Evolutionary conservation across 2,888 invertebrate genomes (phyloP).

Genomic region (Andrena bucephala): DNA sequence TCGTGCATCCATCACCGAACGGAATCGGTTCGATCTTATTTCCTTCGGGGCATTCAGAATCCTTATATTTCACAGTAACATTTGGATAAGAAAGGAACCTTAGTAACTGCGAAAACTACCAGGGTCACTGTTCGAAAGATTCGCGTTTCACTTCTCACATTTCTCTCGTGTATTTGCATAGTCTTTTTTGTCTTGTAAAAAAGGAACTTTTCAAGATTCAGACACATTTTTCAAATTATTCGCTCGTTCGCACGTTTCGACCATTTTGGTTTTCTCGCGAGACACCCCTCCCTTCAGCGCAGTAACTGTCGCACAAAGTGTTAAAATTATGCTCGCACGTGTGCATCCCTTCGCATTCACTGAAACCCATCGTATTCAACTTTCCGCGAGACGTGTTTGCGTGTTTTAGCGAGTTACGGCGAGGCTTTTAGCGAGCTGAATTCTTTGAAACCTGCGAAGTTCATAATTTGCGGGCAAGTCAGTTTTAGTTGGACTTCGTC

Average conservation of each 20-base stretch:
- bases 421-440: too few species aligned
- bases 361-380: conserved; percentile 35
- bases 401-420: conserved; percentile 11
- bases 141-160: conserved; percentile 40
- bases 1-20: conserved; percentile 3
- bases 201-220: conserved; percentile 34
- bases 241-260: conserved; percentile 41
- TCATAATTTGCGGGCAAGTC: background rate
- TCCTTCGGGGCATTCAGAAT: background rate
- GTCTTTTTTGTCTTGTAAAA: conserved; percentile 14
- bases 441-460: too few species aligned
- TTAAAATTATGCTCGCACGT: conserved; percentile 54
- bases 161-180: conserved; percentile 36
- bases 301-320: conserved; percentile 35
- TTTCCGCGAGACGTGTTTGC: conserved; percentile 28
- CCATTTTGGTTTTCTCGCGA: conserved; percentile 17
- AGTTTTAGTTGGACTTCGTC: background rate
- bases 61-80: conserved; percentile 45
- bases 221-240: conserved; percentile 57
- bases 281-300: conserved; percentile 16
- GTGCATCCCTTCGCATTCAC: conserved; percentile 37
- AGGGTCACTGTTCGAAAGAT: conserved; percentile 42
- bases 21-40: conserved; percentile 15
- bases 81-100: conserved; percentile 50
- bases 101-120: conserved; percentile 58